phyloP scores from a whole-genome alignment of 2,797 vertebrate species.

The Bovichtus diacanthus region DNA sequence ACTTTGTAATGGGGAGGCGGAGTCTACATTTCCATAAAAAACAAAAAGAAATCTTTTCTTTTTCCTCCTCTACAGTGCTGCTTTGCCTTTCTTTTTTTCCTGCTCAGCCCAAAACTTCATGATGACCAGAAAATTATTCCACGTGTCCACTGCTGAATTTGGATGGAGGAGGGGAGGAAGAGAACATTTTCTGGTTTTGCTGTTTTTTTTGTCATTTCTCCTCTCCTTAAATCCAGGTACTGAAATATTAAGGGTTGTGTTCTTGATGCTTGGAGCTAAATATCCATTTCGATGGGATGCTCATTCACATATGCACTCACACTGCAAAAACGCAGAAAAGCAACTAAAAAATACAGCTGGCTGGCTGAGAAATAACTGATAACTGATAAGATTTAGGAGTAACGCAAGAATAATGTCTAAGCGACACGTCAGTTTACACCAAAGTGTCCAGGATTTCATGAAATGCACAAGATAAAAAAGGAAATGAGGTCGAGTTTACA shows the following conservation, averaged over 20 bases:
- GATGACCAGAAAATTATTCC: conserved; percentile 78
- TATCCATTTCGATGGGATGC: not conserved
- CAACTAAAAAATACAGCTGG: not conserved
- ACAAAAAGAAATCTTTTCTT: conserved; percentile 61
- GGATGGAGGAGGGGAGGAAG: conserved; percentile 63
- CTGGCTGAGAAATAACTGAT: not conserved
- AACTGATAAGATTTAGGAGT: not conserved
- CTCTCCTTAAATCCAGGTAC: conserved; percentile 7
- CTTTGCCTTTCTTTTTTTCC: conserved; percentile 36
- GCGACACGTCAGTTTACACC: not conserved
- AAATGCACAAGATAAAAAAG: not conserved
- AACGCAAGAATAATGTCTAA: not conserved
- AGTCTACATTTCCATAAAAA: conserved; percentile 36
- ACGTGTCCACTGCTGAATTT: conserved; percentile 77
- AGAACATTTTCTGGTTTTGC: conserved; percentile 44
- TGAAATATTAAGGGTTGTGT: conserved; percentile 14
- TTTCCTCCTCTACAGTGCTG: conserved; percentile 41
- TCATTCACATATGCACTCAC: conserved; percentile 2
- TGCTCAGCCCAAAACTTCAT: conserved; percentile 63
- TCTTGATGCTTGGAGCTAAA: not conserved
- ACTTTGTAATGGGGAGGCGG: conserved; percentile 69
- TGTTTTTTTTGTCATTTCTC: conserved; percentile 1
- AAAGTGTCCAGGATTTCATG: not conserved
- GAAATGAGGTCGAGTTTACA: not conserved
- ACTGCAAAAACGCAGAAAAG: not conserved